Base-by-base conservation (phyloP, 2,888 invertebrate genomes). In the Patella depressa region DNA sequence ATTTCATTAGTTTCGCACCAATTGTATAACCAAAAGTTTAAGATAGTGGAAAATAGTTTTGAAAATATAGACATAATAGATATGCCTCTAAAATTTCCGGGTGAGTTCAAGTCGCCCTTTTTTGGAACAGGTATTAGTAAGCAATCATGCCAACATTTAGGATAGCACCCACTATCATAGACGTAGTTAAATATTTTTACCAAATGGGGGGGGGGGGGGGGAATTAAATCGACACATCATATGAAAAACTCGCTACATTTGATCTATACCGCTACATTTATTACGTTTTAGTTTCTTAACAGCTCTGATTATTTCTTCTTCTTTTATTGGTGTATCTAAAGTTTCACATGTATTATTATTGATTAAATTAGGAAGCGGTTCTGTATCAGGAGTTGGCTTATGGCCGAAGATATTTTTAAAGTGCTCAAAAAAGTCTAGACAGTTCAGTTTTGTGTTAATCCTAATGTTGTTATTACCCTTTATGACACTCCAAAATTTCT, bases 191-290 rank as follows among this genome's bases (percentile, higher is more conserved):
- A 65, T n/a, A 65, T 65, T n/a, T n/a, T 65, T 65, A 14, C 4
- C 24, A 65, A 65, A 65, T n/a, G 24, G n/a, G n/a, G n/a, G n/a
- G n/a, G 9, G 65, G 65, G 29, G 29, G 29, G 29, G 19, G 24
- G 12, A 4, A 65, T 7, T 11, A 65, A 24, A 19, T 65, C 65
- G n/a, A 65, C 24, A 65, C 19, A 19, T 65, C 12, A n/a, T 19
- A 65, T 65, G 65, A 65, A 65, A 65, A 65, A 65, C 24, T 65
- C 65, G 24, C 65, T n/a, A 65, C n/a, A 19, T 65, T n/a, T 65
- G 65, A 19, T 65, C 65, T 19, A 65, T 19, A 19, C 65, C 65
- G n/a, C 65, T 24, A 65, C 65, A 19, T 65, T 65, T 65, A 24
- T 65, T 19, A 19, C 65, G 19, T 2, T 65, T 65, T 19, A 65